A percentile compares a stretch with the other conserved stretches of the same genome.
These are phyloP conservation scores for Ptychodera flava DNA, from an alignment of 35 echinoderm and acorn worm species.

Conservation along the genomic window DNA sequence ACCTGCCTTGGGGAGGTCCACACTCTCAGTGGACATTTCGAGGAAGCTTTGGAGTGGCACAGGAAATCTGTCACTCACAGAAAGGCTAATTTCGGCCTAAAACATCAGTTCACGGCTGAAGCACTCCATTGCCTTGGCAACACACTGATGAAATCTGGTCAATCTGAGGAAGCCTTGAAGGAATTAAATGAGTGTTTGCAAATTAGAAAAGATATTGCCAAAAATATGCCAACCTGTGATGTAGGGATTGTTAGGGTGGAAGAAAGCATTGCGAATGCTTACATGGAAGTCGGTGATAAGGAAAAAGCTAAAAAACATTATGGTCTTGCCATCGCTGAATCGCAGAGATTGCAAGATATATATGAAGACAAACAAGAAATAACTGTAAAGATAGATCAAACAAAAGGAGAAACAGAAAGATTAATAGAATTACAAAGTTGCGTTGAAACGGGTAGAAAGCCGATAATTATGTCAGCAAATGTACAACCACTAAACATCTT, in stretches of 20 bases:
- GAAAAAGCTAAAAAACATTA: not conserved
- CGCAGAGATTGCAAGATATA: not conserved
- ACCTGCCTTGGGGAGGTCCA: not conserved
- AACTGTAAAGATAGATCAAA: not conserved
- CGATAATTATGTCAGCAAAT: not conserved
- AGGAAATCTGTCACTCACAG: not conserved
- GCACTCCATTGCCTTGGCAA: not conserved
- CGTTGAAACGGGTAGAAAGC: not conserved
- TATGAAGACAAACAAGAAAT: not conserved
- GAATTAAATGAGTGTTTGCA: not conserved
- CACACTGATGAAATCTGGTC: not conserved
- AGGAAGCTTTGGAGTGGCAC: not conserved
- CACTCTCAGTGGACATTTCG: not conserved
- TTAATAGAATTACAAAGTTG: not conserved
- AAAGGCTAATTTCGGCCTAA: not conserved
- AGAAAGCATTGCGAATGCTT: not conserved
- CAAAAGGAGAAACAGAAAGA: not conserved
- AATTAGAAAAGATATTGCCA: not conserved
- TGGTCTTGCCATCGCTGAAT: not conserved
- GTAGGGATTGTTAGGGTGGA: not conserved
- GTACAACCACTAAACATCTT: not conserved
- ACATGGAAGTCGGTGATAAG: not conserved
- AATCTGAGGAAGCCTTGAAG: constrained; percentile 1
- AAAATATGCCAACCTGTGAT: not conserved
- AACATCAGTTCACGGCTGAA: not conserved